phyloP scores from a whole-genome alignment of 2,888 invertebrate genomes.

The Flexamia atlantica region DNA sequence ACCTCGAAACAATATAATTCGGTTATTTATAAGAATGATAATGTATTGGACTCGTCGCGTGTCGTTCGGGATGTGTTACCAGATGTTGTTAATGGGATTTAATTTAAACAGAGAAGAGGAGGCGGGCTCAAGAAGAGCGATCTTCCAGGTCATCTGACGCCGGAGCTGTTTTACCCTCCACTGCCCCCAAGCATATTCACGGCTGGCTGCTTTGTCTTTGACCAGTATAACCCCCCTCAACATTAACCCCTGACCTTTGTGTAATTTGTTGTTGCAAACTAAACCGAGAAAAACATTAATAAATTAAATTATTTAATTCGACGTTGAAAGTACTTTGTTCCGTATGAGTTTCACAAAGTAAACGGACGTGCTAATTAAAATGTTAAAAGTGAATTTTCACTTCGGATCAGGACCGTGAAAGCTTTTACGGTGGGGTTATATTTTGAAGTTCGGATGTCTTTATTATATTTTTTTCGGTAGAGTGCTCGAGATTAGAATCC shows the following conservation, averaged over 20 bases:
- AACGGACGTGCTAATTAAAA: not conserved
- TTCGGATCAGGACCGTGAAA: not conserved
- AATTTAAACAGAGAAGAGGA: not conserved
- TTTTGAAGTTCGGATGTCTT: too few species aligned
- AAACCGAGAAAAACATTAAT: conserved; percentile 12
- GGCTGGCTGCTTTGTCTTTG: conserved; percentile 45
- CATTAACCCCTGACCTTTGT: conserved; percentile 34
- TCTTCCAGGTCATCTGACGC: conserved; percentile 37
- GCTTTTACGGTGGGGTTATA: not conserved
- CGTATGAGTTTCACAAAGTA: not conserved
- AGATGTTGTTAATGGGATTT: not conserved
- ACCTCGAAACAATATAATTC: too few species aligned
- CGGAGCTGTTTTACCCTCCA: not conserved
- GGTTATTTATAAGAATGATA: too few species aligned
- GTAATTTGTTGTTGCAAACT: not conserved
- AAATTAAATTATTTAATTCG: not conserved
- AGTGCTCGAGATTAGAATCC: too few species aligned
- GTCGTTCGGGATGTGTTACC: not conserved
- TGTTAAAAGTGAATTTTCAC: not conserved
- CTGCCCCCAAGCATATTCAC: conserved; percentile 7
- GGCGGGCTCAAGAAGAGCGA: not conserved
- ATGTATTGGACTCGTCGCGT: too few species aligned
- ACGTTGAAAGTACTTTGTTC: not conserved
- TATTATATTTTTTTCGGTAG: too few species aligned
- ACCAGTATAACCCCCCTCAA: conserved; percentile 6